Conservation (phyloP, 2,888 invertebrate species). For the Pterobdella sp. region DNA sequence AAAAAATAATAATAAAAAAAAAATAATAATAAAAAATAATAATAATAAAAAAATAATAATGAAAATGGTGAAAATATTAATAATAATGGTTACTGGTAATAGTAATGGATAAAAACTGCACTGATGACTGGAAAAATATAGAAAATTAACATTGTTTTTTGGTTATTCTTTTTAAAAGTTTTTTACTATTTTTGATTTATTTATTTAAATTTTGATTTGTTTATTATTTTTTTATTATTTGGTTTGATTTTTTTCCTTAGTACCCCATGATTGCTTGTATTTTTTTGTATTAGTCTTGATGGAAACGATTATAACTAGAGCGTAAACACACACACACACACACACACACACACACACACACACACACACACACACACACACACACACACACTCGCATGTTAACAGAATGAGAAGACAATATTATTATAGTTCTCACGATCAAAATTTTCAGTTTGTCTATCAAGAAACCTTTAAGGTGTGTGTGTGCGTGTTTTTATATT, state of each 20-base stretch:
- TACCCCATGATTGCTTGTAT: not conserved
- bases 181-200: too few relatives aligned
- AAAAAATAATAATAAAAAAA: too few relatives aligned
- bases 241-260: not conserved
- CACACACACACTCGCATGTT: not conserved
- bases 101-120: too few relatives aligned
- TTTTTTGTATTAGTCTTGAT: not conserved
- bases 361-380: slow-evolving; percentile 6
- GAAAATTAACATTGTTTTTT: not conserved
- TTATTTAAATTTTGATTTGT: too few relatives aligned
- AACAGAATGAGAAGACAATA: not conserved
- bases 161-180: not conserved
- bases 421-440: not conserved
- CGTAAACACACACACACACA: slow-evolving; percentile 9
- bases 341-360: slow-evolving; percentile 6
- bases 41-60: too few relatives aligned
- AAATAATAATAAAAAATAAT: too few relatives aligned
- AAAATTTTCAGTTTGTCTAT: not conserved
- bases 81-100: too few relatives aligned
- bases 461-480: not conserved
- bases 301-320: not conserved
- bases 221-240: too few relatives aligned
- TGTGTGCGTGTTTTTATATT: not conserved
- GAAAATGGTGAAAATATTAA: too few relatives aligned
- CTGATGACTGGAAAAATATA: too few relatives aligned